Conservation (phyloP, 2,797 vertebrate species). For the Acanthurus tractus region DNA sequence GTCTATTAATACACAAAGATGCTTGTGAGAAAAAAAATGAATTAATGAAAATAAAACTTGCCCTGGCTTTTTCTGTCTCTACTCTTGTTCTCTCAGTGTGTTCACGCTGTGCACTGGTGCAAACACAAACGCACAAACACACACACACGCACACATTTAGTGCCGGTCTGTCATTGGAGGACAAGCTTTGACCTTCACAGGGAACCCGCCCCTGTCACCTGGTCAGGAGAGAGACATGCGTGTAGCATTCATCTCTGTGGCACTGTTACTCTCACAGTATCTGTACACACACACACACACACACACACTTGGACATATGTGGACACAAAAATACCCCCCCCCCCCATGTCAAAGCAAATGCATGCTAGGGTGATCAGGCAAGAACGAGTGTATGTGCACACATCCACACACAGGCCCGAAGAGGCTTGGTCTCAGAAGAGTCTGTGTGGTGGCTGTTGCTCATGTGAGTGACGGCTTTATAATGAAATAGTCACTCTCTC, state of each 20-base stretch:
- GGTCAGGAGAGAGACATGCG: conserved; percentile 67
- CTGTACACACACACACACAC: conserved; percentile 18
- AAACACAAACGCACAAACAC: conserved; percentile 24
- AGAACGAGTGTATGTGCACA: conserved; percentile 23
- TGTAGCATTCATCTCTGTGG: conserved; percentile 81
- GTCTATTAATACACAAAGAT: conserved; percentile 58
- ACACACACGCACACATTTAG: conserved; percentile 37
- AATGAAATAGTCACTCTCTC: conserved; percentile 77
- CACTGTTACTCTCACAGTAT: conserved; percentile 36
- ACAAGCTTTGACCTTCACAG: conserved; percentile 79
- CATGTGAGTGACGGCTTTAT: conserved; percentile 77
- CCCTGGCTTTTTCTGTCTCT: conserved; percentile 43
- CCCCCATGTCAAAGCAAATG: conserved; percentile 40
- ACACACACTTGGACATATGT: conserved; percentile 1
- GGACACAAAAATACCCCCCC: conserved; percentile 19
- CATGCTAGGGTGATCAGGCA: conserved; percentile 46
- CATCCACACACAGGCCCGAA: conserved; percentile 28
- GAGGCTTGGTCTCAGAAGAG: conserved; percentile 63
- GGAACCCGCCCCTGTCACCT: conserved; percentile 70
- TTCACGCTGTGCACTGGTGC: conserved; percentile 13
- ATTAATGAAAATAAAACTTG: conserved; percentile 61
- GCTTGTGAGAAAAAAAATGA: conserved; percentile 41
- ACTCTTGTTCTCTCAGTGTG: conserved; percentile 38
- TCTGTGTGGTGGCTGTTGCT: conserved; percentile 61
- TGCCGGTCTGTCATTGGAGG: conserved; percentile 60